Base-by-base conservation (phyloP, 2,888 invertebrate species). In the Diplolepis rosae region DNA sequence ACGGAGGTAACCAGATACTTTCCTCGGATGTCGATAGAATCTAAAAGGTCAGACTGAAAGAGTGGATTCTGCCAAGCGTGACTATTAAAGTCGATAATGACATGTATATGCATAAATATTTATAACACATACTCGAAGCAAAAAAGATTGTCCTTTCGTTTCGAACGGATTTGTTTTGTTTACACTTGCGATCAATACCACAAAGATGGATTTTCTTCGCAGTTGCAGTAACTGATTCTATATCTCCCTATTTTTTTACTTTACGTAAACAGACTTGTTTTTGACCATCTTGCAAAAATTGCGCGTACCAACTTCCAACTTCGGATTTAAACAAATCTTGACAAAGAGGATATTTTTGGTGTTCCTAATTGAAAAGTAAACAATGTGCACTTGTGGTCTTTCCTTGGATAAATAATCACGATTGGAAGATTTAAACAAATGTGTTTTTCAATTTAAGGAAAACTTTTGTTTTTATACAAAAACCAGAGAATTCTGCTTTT, bases 21-120 rank as follows among this genome's bases (percentile, higher is more conserved):
- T 61, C 61, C 61, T 61, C 32, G 39, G 61, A 61, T 61, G 61
- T 61, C 13, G 61, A 61, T 61, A 39, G 61, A 61, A 61, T 61
- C 61, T 61, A 39, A 35, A 61, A 61, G 61, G 61, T 61, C 61
- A 39, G 35, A 61, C 61, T 22, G 61, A 61, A 61, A 61, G 61
- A 61, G 61, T 61, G 39, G 7, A 39, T 61, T 61, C 39, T 61
- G 39, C 35, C 35, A 61, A 61, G 39, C 35, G 56, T 61, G 35
- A 61, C 39, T 61, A 61, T 35, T 24, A 24, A 35, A 61, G 61
- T 39, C 39, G 39, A 61, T 61, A 61, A 61, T 61, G n/a, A n/a
- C 27, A 51, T 51, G 27, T 28, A 51, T 51, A 28, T 51, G n/a
- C n/a, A 51, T 51, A 51, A 2, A 51, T 27, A 51, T 51, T 51